Evolutionary conservation across 1,140 invertebrate species (phyloP).

Genomic region (Venustaconcha ellipsiformis): DNA sequence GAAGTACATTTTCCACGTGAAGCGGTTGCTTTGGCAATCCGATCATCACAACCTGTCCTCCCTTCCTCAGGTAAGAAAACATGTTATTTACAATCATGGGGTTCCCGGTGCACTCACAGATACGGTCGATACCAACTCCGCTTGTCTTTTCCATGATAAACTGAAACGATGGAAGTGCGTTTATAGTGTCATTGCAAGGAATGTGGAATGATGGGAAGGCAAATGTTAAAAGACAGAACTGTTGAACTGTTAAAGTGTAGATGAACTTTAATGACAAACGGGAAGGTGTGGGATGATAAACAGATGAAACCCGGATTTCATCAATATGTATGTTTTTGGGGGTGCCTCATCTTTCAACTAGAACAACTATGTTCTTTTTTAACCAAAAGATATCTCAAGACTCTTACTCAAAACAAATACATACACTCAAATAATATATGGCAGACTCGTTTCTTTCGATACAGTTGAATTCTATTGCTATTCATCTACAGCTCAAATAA

Average conservation of each 20-base stretch:
- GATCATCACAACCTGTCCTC: conserved; percentile 55
- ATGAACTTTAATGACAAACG: neutral
- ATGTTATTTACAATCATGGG: conserved; percentile 49
- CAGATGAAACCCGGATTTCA: neutral
- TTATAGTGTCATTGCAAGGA: neutral
- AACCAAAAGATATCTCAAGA: too few species aligned
- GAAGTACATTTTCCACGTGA: conserved; percentile 58
- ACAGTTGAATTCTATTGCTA: too few species aligned
- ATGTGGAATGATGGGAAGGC: neutral
- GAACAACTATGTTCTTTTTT: too few species aligned
- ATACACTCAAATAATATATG: too few species aligned
- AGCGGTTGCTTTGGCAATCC: conserved; percentile 60
- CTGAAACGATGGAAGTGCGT: conserved; percentile 20
- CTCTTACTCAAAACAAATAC: too few species aligned
- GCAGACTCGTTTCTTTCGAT: too few species aligned
- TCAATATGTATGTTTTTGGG: too few species aligned
- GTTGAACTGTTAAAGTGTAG: neutral
- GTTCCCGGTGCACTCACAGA: conserved; percentile 60
- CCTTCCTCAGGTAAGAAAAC: conserved; percentile 58
- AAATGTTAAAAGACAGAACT: neutral
- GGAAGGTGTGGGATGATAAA: neutral
- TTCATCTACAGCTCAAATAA: too few species aligned
- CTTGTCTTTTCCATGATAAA: conserved; percentile 50
- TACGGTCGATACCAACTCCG: conserved; percentile 56
- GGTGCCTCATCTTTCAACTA: too few species aligned